A percentile compares a stretch with the other conserved stretches of the same genome.
Evolutionary conservation across 2,797 vertebrate species (phyloP).

Genomic region (Typhlichthys eigenmanni): DNA sequence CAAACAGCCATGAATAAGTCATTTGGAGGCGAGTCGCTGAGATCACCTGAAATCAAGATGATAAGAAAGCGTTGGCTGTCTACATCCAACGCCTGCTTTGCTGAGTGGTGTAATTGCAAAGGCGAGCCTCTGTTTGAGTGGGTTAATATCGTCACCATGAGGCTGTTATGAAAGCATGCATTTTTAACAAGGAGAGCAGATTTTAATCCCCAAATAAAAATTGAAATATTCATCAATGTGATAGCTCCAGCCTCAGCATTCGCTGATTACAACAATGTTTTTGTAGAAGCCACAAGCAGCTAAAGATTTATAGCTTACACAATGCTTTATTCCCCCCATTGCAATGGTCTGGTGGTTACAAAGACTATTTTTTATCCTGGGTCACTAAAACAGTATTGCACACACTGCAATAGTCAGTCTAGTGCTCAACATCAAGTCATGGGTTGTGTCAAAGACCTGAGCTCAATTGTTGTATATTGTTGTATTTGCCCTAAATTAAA

Average conservation of each 20-base stretch:
- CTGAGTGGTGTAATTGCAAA: conserved; percentile 56
- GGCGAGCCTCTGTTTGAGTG: conserved; percentile 60
- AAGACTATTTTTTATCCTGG: conserved; percentile 4
- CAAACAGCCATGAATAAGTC: conserved; percentile 75
- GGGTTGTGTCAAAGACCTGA: no score
- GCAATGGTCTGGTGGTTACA: conserved; percentile 4
- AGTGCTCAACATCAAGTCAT: no score
- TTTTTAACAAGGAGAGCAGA: conserved; percentile 55
- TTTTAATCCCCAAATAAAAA: conserved; percentile 46
- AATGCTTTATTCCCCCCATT: conserved; percentile 19
- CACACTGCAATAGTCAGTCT: background rate
- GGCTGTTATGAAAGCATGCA: conserved; percentile 55
- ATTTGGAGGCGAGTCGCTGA: conserved; percentile 73
- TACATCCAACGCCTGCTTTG: conserved; percentile 19
- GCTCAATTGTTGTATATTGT: no score
- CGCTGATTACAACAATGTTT: conserved; percentile 37
- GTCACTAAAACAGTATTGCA: background rate
- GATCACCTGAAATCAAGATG: conserved; percentile 81
- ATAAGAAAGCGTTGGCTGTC: conserved; percentile 64
- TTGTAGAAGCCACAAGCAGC: conserved; percentile 23
- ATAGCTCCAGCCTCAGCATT: conserved; percentile 25
- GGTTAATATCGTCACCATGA: conserved; percentile 44
- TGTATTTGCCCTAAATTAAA: no score
- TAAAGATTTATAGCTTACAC: conserved; percentile 22
- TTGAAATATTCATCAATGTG: conserved; percentile 50